Conservation (phyloP, 1,140 invertebrate genomes). For the Elymnias hypermnestra region DNA sequence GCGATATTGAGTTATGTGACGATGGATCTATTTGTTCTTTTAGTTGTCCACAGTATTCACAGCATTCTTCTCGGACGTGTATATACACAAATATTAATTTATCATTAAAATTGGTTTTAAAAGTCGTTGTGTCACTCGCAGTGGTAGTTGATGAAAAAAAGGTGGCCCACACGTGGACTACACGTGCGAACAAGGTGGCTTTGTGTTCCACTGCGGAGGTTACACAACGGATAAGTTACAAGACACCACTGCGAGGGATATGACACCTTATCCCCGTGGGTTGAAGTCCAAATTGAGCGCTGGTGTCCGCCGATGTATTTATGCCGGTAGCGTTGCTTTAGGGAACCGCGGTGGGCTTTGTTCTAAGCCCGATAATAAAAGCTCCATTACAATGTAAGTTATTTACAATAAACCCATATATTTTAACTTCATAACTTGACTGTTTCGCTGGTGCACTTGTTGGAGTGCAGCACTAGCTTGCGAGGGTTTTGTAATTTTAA, state of each 20-base stretch:
- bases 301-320: conserved; percentile 1
- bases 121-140: not conserved
- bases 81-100: too few relatives aligned
- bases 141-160: not conserved
- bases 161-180: conserved; percentile 29
- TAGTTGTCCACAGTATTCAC: too few relatives aligned
- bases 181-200: conserved; percentile 41
- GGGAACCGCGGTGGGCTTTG: conserved; percentile 8
- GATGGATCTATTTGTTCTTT: too few relatives aligned
- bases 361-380: conserved; percentile 7
- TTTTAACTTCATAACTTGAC: too few relatives aligned
- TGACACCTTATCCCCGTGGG: not conserved
- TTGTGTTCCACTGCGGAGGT: conserved; percentile 29
- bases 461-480: not conserved
- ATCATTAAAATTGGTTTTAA: not conserved
- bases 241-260: not conserved
- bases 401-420: conserved; percentile 16
- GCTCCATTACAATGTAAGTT: conserved; percentile 1
- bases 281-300: conserved; percentile 1
- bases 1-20: too few relatives aligned
- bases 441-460: too few relatives aligned
- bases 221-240: conserved; percentile 23
- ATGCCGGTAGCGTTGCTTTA: conserved; percentile 25
- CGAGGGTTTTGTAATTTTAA: too few relatives aligned
- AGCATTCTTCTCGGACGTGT: too few relatives aligned